Evolutionary conservation across 2,113 vertebrate species (phyloP), one percentile per base, ranked within the genome.

Genomic region (Pedionomus torquatus): DNA sequence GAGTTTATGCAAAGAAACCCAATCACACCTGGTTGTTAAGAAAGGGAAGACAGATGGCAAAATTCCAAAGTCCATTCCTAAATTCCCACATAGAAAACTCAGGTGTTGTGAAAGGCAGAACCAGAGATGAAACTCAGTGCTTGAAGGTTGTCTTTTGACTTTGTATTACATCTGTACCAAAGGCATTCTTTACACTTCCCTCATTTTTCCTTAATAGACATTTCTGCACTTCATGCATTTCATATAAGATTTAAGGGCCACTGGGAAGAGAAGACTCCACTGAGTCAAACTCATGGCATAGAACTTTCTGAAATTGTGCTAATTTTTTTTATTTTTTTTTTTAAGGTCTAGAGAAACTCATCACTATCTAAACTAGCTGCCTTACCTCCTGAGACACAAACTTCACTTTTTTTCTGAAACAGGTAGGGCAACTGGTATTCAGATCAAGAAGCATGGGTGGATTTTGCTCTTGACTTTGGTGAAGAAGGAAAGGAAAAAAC

Each of bases 311-410:
- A 68, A 90, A 16, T n/a, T 57, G 14, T 76, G 26, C 10, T 46
- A 68, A 58, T 37, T 37, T 9, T 25, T 1, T 39, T 64, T 1
- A 1, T 37, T 1, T 37, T 72, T 2, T 2, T 54, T 64, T 33
- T 0, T 1, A 33, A 76, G 35, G 8, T 39, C 33, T 55, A 7
- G 18, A 94, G 48, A 60, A 85, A 31, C 6, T 24, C 24, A 19
- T 35, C 12, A 31, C 33, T 71, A 48, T 3, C 5, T 75, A 17
- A 76, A 68, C 9, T 17, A 79, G 4, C 4, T 21, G 33, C 5
- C 12, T 72, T 11, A 28, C 12, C 9, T n/a, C 10, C 14, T 76
- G 6, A 23, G 24, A 87, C 6, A 48, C 55, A 75, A 51, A 6
- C 9, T 85, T 30, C 30, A 52, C 1, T 19, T 85, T 58, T 23